Base-by-base conservation (phyloP, 1,140 invertebrate genomes). In the Halictus rubicundus region DNA sequence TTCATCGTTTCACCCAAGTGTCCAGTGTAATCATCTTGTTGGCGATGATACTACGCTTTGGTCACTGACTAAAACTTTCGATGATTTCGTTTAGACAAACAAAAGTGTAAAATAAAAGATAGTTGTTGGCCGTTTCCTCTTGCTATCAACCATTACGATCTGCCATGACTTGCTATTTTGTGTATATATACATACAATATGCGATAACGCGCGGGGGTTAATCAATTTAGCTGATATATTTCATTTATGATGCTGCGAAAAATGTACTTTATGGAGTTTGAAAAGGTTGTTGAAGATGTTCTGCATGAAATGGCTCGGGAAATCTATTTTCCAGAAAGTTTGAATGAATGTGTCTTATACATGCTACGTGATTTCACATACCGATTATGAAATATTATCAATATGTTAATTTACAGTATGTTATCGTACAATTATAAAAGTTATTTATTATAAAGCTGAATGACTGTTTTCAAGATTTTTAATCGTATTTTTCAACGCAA, bases 1-100 rank as follows among this genome's bases (percentile, higher is more conserved):
- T 92, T 69, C 90, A 92, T 59, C 90, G 89, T 87, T 64, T 91
- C 23, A 87, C 81, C 21, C 91, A 93, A 82, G 65, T 88, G 0
- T 72, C 92, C n/a, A 90, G 88, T 64, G 75, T 91, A 57, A 72
- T 92, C 39, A 25, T 90, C 12, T 42, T 93, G 63, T 25, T 90
- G 57, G 87, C 87, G 87, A 87, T 92, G 65, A 80, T 93, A 37
- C 72, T 83, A 16, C 81, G 76, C 3, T 78, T 82, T 46, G 68
- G 83, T 80, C 83, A 88, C 84, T 92, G 90, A 91, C 16, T n/a
- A 14, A 14, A 10, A 57, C 19, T 8, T 39, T 21, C 12, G 10
- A 5, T 3, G 2, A 59, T 39, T 19, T 49, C 25, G 46, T n/a
- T 69, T 8, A 12, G 25, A 27, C 16, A 3, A 16, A 6, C 0